These are phyloP conservation scores for Morpho achilles DNA, from an alignment of 2,888 invertebrate species.

Conservation along the genomic window DNA sequence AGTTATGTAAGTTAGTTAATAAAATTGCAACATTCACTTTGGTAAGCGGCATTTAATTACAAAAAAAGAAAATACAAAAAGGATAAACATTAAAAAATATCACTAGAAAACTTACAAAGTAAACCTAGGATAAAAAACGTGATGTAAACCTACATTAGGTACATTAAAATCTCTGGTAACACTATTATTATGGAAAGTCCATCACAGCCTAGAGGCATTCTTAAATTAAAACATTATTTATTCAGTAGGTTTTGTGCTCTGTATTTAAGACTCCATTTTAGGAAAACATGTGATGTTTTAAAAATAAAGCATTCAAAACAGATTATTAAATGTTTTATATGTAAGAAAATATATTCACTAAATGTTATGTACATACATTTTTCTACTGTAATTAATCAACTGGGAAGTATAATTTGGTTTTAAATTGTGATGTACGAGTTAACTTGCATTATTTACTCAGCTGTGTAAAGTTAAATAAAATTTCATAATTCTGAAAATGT, in stretches of 20 bases:
- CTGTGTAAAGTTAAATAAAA: no score
- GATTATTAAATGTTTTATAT: no score
- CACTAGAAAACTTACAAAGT: slow-evolving; percentile 29
- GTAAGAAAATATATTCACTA: no score
- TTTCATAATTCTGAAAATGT: neutral
- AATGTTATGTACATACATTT: no score
- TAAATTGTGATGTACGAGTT: no score
- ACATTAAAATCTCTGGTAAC: slow-evolving; percentile 41
- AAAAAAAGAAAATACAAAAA: slow-evolving; percentile 58
- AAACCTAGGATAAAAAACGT: slow-evolving; percentile 25
- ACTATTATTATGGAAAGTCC: slow-evolving; percentile 30
- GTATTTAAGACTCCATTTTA: no score
- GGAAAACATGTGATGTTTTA: no score
- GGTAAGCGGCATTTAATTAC: slow-evolving; percentile 72
- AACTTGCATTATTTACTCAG: no score
- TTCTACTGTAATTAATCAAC: no score
- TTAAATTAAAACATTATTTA: slow-evolving; percentile 4
- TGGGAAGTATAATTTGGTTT: no score
- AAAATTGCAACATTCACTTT: slow-evolving; percentile 39
- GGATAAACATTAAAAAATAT: slow-evolving; percentile 34
- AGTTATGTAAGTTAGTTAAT: neutral
- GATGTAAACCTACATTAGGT: slow-evolving; percentile 29
- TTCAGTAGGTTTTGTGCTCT: no score
- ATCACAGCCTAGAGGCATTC: slow-evolving; percentile 39
- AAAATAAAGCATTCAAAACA: no score